Conservation (phyloP, 2,797 vertebrate species). For the Champsocephalus esox region DNA sequence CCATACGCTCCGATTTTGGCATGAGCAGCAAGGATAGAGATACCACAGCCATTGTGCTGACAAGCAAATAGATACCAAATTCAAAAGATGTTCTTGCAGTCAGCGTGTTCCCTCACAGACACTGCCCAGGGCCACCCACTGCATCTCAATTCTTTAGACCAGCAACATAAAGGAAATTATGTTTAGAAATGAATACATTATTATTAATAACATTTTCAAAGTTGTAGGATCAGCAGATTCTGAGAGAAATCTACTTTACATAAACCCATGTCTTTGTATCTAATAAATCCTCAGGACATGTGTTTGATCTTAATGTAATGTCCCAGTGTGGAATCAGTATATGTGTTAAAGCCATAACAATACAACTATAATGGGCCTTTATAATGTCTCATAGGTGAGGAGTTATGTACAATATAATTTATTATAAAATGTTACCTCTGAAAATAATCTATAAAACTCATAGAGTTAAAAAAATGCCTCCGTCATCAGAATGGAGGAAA, state of each 20-base stretch:
- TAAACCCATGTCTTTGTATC: constrained; percentile 16
- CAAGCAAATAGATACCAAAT: constrained; percentile 44
- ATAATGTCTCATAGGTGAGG: neutral
- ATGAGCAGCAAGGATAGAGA: constrained; percentile 22
- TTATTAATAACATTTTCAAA: constrained; percentile 6
- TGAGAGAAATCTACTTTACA: constrained; percentile 23
- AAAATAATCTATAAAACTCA: neutral
- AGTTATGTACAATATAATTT: neutral
- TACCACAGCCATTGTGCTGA: constrained; percentile 22
- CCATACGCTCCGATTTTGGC: constrained; percentile 12
- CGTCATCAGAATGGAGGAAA: neutral
- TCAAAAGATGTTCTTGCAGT: constrained; percentile 30
- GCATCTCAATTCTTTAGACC: constrained; percentile 25
- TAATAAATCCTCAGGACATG: constrained; percentile 17
- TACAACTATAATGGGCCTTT: neutral
- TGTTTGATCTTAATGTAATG: constrained; percentile 5
- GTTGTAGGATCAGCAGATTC: constrained; percentile 13
- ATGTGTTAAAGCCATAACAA: neutral
- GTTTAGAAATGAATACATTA: constrained; percentile 20
- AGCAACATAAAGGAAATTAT: constrained; percentile 13
- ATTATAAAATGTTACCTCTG: neutral
- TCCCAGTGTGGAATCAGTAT: neutral
- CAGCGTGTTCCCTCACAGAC: constrained; percentile 23
- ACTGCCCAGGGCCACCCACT: constrained; percentile 22
- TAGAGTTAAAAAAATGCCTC: neutral